These are phyloP conservation scores for Pomacea maculata DNA, from an alignment of 1,140 invertebrate species.

Conservation along the genomic window DNA sequence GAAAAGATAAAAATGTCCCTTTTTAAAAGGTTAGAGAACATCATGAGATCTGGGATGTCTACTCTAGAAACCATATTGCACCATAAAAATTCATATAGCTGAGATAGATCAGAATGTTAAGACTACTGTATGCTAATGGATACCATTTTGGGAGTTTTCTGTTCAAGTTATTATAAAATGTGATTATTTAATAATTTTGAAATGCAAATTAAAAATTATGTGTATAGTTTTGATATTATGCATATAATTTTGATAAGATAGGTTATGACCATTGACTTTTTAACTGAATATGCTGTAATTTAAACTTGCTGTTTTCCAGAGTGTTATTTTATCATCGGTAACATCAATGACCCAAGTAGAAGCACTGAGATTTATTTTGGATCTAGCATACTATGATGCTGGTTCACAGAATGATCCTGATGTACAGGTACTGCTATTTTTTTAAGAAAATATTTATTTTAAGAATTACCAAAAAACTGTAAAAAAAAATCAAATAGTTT, in stretches of 20 bases:
- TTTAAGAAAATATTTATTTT: not conserved
- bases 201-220: too few relatives aligned
- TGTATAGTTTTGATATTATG: not conserved
- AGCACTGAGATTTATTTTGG: not conserved
- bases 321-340: not conserved
- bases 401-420: not conserved
- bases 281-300: not conserved
- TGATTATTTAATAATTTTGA: not conserved
- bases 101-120: too few relatives aligned
- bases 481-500: not conserved
- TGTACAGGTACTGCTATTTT: not conserved
- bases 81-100: too few relatives aligned
- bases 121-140: too few relatives aligned
- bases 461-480: not conserved
- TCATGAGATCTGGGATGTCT: too few relatives aligned
- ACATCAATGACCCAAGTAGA: not conserved
- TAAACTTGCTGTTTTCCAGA: not conserved
- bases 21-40: not conserved
- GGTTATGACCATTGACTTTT: not conserved
- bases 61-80: too few relatives aligned
- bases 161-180: not conserved
- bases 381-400: not conserved
- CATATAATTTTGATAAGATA: not conserved
- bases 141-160: too few relatives aligned
- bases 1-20: not conserved